Conservation (phyloP, 2,888 invertebrate species). For the Disparrhopalites patrizii region DNA sequence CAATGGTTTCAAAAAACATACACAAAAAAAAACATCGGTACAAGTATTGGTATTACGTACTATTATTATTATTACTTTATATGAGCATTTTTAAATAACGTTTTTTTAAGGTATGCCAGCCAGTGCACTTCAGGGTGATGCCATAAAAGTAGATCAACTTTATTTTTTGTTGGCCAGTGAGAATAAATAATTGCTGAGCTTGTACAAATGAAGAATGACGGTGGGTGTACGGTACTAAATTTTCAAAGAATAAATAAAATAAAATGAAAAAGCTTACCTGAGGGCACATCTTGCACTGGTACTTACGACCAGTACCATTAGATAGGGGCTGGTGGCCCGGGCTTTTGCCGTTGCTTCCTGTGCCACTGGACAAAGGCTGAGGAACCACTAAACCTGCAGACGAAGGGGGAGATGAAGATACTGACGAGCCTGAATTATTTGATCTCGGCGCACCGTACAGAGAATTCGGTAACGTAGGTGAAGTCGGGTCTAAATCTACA, state of each 20-base stretch:
- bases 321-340: conserved; percentile 51
- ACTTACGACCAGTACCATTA: conserved; percentile 64
- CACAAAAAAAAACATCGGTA: not conserved
- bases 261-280: conserved; percentile 66
- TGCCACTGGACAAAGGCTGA: conserved; percentile 59
- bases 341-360: conserved; percentile 40
- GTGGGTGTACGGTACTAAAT: too few species aligned
- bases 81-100: too few species aligned
- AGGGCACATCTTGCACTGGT: conserved; percentile 95
- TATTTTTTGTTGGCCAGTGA: too few species aligned
- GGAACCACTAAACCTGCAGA: conserved; percentile 77
- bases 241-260: not conserved
- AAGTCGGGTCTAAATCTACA: conserved; percentile 43
- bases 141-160: too few species aligned
- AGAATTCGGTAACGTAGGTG: conserved; percentile 44
- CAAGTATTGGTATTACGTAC: not conserved
- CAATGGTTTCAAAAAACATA: not conserved
- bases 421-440: conserved; percentile 55
- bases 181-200: too few species aligned
- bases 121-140: too few species aligned
- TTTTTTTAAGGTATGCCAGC: too few species aligned
- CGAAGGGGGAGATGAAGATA: conserved; percentile 52
- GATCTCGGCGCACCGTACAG: conserved; percentile 51
- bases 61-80: too few species aligned
- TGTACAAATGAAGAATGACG: too few species aligned